Conservation (phyloP, 2,797 vertebrate species). For the Xiphorhynchus erythropygius region DNA sequence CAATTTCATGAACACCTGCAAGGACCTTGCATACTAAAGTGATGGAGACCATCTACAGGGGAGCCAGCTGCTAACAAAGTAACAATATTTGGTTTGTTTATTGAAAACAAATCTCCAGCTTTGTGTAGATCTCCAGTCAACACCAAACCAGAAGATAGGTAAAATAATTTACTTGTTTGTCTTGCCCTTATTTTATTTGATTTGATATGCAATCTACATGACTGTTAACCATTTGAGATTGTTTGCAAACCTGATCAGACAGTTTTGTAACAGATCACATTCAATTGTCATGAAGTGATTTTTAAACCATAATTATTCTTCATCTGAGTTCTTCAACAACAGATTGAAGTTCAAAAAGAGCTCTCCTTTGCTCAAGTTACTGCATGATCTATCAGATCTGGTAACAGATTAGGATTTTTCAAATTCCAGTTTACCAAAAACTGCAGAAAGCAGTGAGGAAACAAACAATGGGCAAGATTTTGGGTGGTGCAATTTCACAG, state of each 20-base stretch:
- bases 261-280: neutral
- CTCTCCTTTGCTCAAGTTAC: constrained; percentile 4
- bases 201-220: neutral
- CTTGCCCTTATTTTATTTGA: neutral
- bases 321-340: constrained; percentile 13
- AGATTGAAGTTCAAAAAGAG: neutral
- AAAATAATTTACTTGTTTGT: neutral
- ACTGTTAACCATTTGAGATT: neutral
- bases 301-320: neutral
- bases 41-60: neutral
- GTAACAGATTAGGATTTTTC: neutral
- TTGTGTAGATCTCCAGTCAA: neutral
- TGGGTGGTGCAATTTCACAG: neutral
- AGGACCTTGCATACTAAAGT: neutral
- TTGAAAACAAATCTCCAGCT: neutral
- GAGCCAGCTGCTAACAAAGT: neutral
- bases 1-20: neutral
- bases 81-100: neutral
- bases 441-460: neutral
- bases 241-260: neutral
- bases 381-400: neutral
- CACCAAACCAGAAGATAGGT: neutral
- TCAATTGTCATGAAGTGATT: neutral
- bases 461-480: neutral
- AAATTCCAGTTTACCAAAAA: neutral